Base-by-base conservation (phyloP, 2,113 vertebrate species). In the Suncus etruscus region DNA sequence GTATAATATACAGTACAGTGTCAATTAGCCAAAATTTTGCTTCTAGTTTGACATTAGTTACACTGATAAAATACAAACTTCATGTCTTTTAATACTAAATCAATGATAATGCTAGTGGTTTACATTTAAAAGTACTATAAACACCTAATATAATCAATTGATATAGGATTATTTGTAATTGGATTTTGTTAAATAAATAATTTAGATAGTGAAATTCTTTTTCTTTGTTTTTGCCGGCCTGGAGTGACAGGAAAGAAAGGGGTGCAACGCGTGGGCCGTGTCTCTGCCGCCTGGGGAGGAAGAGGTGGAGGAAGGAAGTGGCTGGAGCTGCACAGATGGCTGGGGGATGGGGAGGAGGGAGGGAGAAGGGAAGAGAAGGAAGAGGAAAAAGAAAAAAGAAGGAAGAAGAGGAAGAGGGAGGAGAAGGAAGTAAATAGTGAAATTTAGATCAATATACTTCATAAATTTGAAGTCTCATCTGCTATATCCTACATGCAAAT, bases 11-110 rank as follows among this genome's bases (percentile, higher is more conserved):
- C 73, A 47, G 54, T 25, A 90, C 20, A 58, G 47, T 61, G 20
- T 61, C 82, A 65, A 50, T 94, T 79, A 18, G 11, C 65, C 69
- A 86, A 63, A 89, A 86, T 65, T 15, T 29, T 86, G 25, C 29
- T 39, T 87, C 6, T 86, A 74, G 32, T 89, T 63, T 89, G 65
- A 78, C 5, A 32, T 61, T 10, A 92, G 18, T 86, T 83, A 76
- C 14, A 75, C 10, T 86, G 58, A 9, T 74, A 93, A 79, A 92
- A 78, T 76, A 70, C 32, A 82, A 63, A 70, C 29, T 74, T 85
- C 27, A 81, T 68, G 32, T 74, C 8, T 76, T 6, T 63, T 90
- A 80, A 88, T 58, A 39, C 75, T 73, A 20, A 91, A 95, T 16
- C 58, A 91, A 73, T 61, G 12, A 77, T 54, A 90, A 72, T 58